A percentile compares a stretch with the other conserved stretches of the same genome.
Conservation (phyloP, 2,797 vertebrate genomes). For the Ctenopoma kingsleyae region DNA sequence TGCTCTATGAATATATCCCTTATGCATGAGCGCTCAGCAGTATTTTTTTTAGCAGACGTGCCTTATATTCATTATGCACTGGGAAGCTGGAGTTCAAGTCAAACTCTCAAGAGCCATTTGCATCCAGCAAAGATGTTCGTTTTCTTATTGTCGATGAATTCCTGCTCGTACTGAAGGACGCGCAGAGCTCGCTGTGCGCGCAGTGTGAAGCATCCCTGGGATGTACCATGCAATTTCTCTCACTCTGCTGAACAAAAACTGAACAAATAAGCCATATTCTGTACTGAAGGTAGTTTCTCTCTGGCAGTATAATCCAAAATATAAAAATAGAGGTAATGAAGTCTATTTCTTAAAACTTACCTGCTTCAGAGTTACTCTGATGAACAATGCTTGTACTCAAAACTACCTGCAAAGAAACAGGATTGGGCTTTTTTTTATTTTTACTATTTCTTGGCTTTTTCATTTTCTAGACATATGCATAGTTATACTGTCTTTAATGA, state of each 20-base stretch:
- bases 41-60: conserved; percentile 42
- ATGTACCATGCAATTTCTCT: conserved; percentile 45
- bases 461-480: not conserved
- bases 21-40: conserved; percentile 62
- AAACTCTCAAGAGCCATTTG: conserved; percentile 51
- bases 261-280: conserved; percentile 7
- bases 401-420: conserved; percentile 12
- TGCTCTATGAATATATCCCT: conserved; percentile 63
- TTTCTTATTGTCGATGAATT: conserved; percentile 52
- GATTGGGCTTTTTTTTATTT: conserved; percentile 30
- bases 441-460: conserved; percentile 22
- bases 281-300: conserved; percentile 1
- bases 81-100: conserved; percentile 44
- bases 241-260: conserved; percentile 24
- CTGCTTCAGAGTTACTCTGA: conserved; percentile 40
- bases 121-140: conserved; percentile 40
- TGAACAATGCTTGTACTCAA: conserved; percentile 20
- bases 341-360: conserved; percentile 47
- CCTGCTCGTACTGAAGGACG: conserved; percentile 32
- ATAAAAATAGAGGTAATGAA: conserved; percentile 16
- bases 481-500: not conserved
- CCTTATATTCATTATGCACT: conserved; percentile 15
- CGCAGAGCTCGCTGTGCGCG: conserved; percentile 24
- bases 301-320: conserved; percentile 2
- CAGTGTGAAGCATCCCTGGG: conserved; percentile 42